Conservation (phyloP, 2,888 invertebrate species). For the Willowsia nigromaculata region DNA sequence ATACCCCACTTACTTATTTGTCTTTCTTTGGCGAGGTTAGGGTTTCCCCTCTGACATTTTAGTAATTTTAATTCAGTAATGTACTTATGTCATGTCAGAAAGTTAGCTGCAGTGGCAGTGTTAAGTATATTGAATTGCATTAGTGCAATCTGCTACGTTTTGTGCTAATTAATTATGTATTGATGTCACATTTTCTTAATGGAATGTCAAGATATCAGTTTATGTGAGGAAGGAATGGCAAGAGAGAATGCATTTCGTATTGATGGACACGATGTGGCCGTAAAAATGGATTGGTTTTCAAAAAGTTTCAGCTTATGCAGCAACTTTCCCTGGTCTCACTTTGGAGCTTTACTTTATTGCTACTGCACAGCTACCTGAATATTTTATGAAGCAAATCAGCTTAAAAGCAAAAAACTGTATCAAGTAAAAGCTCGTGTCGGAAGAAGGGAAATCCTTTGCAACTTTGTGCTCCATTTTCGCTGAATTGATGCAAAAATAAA, state of each 20-base stretch:
- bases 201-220: neutral
- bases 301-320: neutral
- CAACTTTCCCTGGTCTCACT: neutral
- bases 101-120: neutral
- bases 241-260: neutral
- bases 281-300: slow-evolving; percentile 9
- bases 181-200: neutral
- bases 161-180: neutral
- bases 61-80: neutral
- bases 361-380: slow-evolving; percentile 23
- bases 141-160: neutral
- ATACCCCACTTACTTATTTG: neutral
- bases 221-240: neutral
- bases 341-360: neutral
- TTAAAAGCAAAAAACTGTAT: slow-evolving; percentile 40
- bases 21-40: neutral
- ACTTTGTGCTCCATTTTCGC: neutral
- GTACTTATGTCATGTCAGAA: neutral
- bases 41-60: neutral
- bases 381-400: slow-evolving; percentile 56
- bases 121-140: neutral
- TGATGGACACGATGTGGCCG: neutral
- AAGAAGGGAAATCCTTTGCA: neutral
- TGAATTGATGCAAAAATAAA: neutral
- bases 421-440: neutral